phyloP scores from a whole-genome alignment of 2,888 invertebrate species.

The Nudaria mundana region DNA sequence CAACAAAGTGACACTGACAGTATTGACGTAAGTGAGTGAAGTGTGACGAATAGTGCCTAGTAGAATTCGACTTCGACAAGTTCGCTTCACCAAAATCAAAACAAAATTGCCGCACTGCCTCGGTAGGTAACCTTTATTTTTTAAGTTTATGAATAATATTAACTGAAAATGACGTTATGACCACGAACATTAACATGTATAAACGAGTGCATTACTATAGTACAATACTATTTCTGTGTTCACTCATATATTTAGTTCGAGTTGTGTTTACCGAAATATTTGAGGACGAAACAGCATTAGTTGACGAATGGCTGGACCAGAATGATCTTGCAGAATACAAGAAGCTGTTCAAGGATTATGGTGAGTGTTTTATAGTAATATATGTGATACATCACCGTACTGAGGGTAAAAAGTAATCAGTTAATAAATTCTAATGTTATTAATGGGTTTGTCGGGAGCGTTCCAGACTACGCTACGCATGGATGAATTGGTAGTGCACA shows the following conservation, averaged over 20 bases:
- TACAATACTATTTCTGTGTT: conserved; percentile 56
- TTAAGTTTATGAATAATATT: conserved; percentile 17
- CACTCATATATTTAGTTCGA: conserved; percentile 57
- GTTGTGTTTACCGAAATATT: conserved; percentile 63
- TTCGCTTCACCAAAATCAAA: too few species aligned
- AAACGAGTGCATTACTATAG: conserved; percentile 57
- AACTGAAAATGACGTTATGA: conserved; percentile 48
- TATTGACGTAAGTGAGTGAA: too few species aligned
- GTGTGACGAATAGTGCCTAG: too few species aligned
- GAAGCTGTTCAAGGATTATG: conserved; percentile 85
- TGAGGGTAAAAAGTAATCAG: conserved; percentile 9
- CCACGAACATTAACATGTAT: conserved; percentile 55
- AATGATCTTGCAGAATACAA: conserved; percentile 86
- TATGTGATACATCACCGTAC: background rate
- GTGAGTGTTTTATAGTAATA: conserved; percentile 70
- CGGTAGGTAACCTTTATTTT: conserved; percentile 19
- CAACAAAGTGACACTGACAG: too few species aligned
- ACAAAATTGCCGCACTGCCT: conserved; percentile 35
- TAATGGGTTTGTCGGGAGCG: background rate
- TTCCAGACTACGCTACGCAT: background rate
- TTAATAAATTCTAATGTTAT: conserved; percentile 6
- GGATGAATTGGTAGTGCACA: too few species aligned
- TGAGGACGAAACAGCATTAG: conserved; percentile 81
- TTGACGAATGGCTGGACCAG: conserved; percentile 88
- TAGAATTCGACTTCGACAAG: too few species aligned